Percentiles rank a stretch among this genome's conserved stretches.
Conservation (phyloP, 2,797 vertebrate species). For the Sebastes flavidus region DNA sequence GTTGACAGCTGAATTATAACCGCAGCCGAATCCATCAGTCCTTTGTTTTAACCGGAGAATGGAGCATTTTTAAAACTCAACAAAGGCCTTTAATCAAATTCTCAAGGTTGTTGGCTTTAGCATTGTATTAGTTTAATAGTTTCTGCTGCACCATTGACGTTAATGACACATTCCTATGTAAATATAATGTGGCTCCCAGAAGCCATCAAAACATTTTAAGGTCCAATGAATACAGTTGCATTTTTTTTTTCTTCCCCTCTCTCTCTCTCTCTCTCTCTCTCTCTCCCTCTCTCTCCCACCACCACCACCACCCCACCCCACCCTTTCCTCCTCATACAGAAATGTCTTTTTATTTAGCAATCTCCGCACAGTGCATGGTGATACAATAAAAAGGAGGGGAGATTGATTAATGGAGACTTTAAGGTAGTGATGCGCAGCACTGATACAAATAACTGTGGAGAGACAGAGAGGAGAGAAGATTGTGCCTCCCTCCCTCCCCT, state of each 20-base stretch:
- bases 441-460: conserved; percentile 82
- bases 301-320: neutral
- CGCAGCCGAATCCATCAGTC: conserved; percentile 86
- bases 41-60: conserved; percentile 89
- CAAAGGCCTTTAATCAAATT: conserved; percentile 97
- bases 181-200: conserved; percentile 91
- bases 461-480: conserved; percentile 67
- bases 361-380: conserved; percentile 80
- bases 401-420: conserved; percentile 89
- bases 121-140: conserved; percentile 98
- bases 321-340: conserved; percentile 63
- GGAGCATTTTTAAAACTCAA: conserved; percentile 91
- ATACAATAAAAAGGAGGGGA: conserved; percentile 84
- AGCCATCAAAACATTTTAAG: conserved; percentile 97
- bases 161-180: conserved; percentile 97
- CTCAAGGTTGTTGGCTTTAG: conserved; percentile 95
- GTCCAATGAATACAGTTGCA: conserved; percentile 95
- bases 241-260: conserved; percentile 74
- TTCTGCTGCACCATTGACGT: conserved; percentile 96
- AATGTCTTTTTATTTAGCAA: conserved; percentile 93
- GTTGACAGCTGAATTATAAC: conserved; percentile 91
- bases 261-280: neutral
- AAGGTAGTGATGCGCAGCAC: conserved; percentile 85
- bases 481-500: conserved; percentile 29
- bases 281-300: neutral